Conservation (phyloP, 2,888 invertebrate species). For the Andrena dorsata region DNA sequence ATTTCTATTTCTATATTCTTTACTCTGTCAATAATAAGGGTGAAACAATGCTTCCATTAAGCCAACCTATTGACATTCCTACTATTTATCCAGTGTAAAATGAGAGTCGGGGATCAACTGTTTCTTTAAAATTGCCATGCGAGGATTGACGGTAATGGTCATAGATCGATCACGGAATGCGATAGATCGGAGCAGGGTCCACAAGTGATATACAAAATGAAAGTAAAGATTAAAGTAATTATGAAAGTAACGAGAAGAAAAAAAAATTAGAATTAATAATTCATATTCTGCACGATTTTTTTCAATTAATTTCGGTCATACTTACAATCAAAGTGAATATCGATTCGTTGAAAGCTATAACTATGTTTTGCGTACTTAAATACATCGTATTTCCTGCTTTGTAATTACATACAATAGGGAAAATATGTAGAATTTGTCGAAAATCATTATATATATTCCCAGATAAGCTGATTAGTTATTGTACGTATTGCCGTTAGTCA, state of each 20-base stretch:
- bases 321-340: constrained; percentile 15
- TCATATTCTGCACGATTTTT: constrained; percentile 51
- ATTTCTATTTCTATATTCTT: constrained; percentile 56
- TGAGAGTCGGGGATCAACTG: constrained; percentile 58
- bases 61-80: constrained; percentile 70
- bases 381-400: constrained; percentile 36
- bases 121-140: constrained; percentile 50
- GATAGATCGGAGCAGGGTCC: constrained; percentile 73
- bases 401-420: not conserved
- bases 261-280: constrained; percentile 33
- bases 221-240: constrained; percentile 40
- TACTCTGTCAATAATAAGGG: constrained; percentile 24
- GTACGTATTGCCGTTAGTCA: constrained; percentile 24
- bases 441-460: constrained; percentile 8
- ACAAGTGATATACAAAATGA: constrained; percentile 75
- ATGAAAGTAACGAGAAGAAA: not conserved
- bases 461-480: constrained; percentile 2
- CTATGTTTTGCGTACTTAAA: constrained; percentile 65
- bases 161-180: constrained; percentile 51
- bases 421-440: constrained; percentile 6
- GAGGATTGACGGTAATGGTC: constrained; percentile 14
- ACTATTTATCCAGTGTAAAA: constrained; percentile 70
- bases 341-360: constrained; percentile 27
- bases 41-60: constrained; percentile 36
- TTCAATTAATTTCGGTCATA: constrained; percentile 39